These are phyloP conservation scores for Apolygus lucorum DNA, from an alignment of 1,140 invertebrate genomes.

Conservation along the genomic window DNA sequence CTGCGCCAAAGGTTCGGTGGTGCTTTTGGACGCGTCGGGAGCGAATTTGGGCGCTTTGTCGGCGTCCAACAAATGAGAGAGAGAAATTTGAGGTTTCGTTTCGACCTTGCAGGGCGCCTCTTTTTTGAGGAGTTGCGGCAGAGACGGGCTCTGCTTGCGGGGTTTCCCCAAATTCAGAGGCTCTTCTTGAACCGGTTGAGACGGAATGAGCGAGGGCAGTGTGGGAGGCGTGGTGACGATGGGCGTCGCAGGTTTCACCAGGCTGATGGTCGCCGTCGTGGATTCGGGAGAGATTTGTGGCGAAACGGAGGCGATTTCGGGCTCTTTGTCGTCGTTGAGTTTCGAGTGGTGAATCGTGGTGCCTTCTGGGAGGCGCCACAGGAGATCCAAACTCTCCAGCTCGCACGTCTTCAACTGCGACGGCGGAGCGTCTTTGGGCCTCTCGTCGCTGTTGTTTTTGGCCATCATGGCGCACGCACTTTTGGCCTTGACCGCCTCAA, in stretches of 20 bases:
- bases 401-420: slow-evolving; percentile 2
- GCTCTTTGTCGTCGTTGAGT: slow-evolving; percentile 21
- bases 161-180: slow-evolving; percentile 50
- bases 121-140: slow-evolving; percentile 30
- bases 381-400: slow-evolving; percentile 24
- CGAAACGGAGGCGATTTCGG: slow-evolving; percentile 25
- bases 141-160: slow-evolving; percentile 42
- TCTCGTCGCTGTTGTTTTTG: slow-evolving; percentile 11
- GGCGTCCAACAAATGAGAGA: slow-evolving; percentile 37
- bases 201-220: too few species aligned
- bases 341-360: slow-evolving; percentile 28
- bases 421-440: slow-evolving; percentile 18
- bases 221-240: neutral
- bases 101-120: slow-evolving; percentile 39
- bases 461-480: slow-evolving; percentile 4
- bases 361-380: slow-evolving; percentile 28
- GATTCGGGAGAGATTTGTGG: neutral
- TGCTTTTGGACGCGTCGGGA: slow-evolving; percentile 41
- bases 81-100: slow-evolving; percentile 37
- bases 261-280: slow-evolving; percentile 4
- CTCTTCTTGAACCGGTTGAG: slow-evolving; percentile 48
- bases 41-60: slow-evolving; percentile 36
- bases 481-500: slow-evolving; percentile 12
- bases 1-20: slow-evolving; percentile 55
- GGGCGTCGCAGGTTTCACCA: neutral